Evolutionary conservation across 2,797 vertebrate species (phyloP), one percentile per base, ranked within the genome.

Genomic region (Phoeniculus purpureus): DNA sequence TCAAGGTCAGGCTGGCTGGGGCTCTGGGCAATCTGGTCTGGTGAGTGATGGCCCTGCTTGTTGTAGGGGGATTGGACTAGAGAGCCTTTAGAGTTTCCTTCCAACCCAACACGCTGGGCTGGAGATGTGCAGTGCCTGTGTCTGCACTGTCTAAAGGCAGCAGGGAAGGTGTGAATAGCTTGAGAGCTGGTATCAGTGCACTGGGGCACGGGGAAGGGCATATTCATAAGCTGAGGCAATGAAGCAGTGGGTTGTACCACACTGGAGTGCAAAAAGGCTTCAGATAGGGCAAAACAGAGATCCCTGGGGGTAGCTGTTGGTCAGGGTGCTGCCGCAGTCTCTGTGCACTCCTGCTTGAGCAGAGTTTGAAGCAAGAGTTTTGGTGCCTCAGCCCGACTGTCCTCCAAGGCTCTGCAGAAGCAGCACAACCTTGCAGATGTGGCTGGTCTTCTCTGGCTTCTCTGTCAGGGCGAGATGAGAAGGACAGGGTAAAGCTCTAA

Each of bases 311-410:
- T 23, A 67, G n/a, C 26, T 37, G 31, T 15, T 12, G n/a, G 14
- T 16, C 67, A 3, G 4, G 4, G 23, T 27, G 20, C n/a, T 67
- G 34, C 22, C 58, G 26, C 19, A 66, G 66, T 11, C 43, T 43
- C 25, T 15, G 22, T 6, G 19, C 13, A 43, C 47, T 55, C 8
- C 62, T 76, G n/a, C 27, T 31, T 3, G 1, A 6, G 0, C 2
- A 43, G 17, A 51, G 7, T 0, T 1, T 37, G 88, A 51, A 77
- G 15, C 5, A 10, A 32, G 18, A 19, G 66, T 13, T n/a, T 56
- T 1, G 0, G 7, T 37, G 26, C 22, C 60, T 51, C 40, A 9
- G 32, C 16, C 31, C 0, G 0, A 13, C 45, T 5, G 1, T 45
- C 71, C 50, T 51, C 59, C 0, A 5, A 50, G 55, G 71, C 34